A percentile compares a stretch with the other conserved stretches of the same genome.
phyloP scores from a whole-genome alignment of 2,113 vertebrate species.

The Pomatostomus ruficeps region DNA sequence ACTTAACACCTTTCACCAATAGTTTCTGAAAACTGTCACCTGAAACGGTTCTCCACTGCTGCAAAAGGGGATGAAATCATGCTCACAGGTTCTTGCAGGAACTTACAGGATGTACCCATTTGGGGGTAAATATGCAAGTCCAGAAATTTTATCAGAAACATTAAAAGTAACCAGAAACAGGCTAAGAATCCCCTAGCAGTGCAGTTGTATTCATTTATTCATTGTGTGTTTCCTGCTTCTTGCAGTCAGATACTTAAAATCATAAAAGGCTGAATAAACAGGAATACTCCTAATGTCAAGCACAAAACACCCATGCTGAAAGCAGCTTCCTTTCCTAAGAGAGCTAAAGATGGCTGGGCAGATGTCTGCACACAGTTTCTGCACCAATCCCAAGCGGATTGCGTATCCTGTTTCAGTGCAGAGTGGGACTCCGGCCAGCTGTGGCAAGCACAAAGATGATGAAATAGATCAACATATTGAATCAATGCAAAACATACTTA shows the following conservation, averaged over 20 bases:
- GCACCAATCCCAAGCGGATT: neutral
- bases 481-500: conserved; percentile 1
- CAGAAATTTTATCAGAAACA: neutral
- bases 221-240: neutral
- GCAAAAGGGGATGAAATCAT: neutral
- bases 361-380: neutral
- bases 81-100: neutral
- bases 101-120: neutral
- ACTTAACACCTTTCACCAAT: neutral
- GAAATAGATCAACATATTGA: neutral
- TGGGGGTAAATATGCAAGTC: neutral
- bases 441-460: neutral
- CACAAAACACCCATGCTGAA: neutral
- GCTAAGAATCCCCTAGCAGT: neutral
- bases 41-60: neutral
- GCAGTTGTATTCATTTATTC: no score
- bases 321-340: neutral
- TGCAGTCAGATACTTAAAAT: neutral
- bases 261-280: neutral
- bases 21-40: neutral
- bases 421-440: neutral
- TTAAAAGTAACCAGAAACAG: neutral
- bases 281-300: neutral
- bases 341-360: neutral
- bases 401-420: neutral